Percentiles rank a stretch among this genome's conserved stretches.
Evolutionary conservation across 2,888 invertebrate species (phyloP).

Genomic region (Agonopterix subpropinquella): DNA sequence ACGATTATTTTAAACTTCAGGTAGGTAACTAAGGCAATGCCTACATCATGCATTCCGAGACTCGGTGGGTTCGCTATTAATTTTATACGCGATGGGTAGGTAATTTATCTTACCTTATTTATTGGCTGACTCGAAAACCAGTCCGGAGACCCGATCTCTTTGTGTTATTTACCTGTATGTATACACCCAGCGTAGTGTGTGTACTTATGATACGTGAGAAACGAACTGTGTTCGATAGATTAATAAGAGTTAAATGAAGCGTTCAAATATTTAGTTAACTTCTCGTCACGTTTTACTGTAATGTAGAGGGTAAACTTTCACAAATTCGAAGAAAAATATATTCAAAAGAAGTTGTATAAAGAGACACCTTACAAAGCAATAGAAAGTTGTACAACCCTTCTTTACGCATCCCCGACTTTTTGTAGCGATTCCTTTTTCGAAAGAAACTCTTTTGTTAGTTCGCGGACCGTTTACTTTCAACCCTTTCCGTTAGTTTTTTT

Average conservation of each 20-base stretch:
- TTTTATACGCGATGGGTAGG: conserved; percentile 68
- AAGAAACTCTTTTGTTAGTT: conserved; percentile 54
- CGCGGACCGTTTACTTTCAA: conserved; percentile 56
- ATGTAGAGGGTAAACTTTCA: conserved; percentile 59
- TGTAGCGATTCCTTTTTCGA: conserved; percentile 48
- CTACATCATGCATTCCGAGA: conserved; percentile 57
- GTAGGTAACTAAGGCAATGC: conserved; percentile 42
- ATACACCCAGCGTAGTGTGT: conserved; percentile 24
- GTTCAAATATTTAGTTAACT: conserved; percentile 20
- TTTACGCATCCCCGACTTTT: conserved; percentile 55
- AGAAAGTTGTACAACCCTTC: conserved; percentile 75
- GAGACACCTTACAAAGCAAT: conserved; percentile 67
- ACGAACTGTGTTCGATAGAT: conserved; percentile 15
- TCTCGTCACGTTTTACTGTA: conserved; percentile 24
- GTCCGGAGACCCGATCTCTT: conserved; percentile 51
- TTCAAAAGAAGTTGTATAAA: conserved; percentile 31
- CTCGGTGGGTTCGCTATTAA: conserved; percentile 65
- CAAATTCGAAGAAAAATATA: conserved; percentile 55
- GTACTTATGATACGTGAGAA: conserved; percentile 34
- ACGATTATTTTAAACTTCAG: conserved; percentile 42
- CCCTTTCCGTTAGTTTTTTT: conserved; percentile 67
- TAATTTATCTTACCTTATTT: conserved; percentile 74
- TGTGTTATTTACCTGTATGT: conserved; percentile 51
- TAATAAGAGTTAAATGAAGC: conserved; percentile 41
- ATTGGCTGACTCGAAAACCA: conserved; percentile 68